Percentiles rank a stretch among this genome's conserved stretches.
Evolutionary conservation across 2,113 vertebrate genomes (phyloP).

Genomic region (Oryzias curvinotus): DNA sequence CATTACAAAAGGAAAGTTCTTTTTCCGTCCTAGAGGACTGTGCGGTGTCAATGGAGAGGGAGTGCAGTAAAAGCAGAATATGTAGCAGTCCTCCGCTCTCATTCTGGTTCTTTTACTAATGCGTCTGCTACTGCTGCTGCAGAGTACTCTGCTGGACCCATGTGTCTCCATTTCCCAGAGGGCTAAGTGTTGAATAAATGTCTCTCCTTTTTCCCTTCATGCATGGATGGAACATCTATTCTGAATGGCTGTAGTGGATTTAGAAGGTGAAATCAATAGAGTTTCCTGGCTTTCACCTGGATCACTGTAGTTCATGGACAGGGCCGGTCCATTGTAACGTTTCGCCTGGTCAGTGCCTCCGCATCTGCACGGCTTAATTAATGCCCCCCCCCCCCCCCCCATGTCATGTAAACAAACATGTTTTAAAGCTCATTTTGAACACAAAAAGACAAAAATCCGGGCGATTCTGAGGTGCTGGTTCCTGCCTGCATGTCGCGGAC

Average conservation of each 20-base stretch:
- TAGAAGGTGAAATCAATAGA: conserved; percentile 41
- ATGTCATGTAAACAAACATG: too few relatives aligned
- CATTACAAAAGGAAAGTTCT: too few relatives aligned
- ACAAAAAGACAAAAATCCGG: conserved; percentile 4
- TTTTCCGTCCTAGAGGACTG: too few relatives aligned
- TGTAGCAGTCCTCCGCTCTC: too few relatives aligned
- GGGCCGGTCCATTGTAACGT: conserved; percentile 1
- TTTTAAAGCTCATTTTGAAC: background rate
- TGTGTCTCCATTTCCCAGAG: conserved; percentile 25
- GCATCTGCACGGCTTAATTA: background rate
- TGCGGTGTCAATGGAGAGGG: too few relatives aligned
- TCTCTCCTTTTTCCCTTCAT: conserved; percentile 10
- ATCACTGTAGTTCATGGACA: conserved; percentile 15
- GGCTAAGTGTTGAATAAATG: conserved; percentile 20
- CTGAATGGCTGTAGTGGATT: conserved; percentile 26
- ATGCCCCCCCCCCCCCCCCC: accelerated
- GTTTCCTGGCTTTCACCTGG: conserved; percentile 15
- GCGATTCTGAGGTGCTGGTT: conserved; percentile 29
- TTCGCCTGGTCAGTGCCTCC: conserved; percentile 27
- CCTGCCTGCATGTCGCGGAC: conserved; percentile 10
- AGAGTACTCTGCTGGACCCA: conserved; percentile 13
- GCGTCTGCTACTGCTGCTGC: background rate
- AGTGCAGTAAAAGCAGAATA: too few relatives aligned
- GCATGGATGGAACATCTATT: conserved; percentile 12
- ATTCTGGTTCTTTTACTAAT: too few relatives aligned